These are phyloP conservation scores for Paramormyrops kingsleyae DNA, from an alignment of 2,113 vertebrate species.

Conservation along the genomic window DNA sequence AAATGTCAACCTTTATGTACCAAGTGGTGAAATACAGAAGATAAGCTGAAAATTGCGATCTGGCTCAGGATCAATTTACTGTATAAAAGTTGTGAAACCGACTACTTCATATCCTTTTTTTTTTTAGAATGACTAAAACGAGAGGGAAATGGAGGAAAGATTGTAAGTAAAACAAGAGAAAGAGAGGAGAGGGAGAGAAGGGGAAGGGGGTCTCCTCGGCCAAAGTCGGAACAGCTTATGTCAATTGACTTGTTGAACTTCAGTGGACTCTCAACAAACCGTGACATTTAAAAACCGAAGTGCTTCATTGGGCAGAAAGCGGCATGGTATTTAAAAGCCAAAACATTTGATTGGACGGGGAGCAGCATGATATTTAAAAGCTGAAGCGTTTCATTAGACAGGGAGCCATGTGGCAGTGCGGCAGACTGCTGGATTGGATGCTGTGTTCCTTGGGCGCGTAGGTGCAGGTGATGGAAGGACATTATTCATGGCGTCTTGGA, in stretches of 20 bases:
- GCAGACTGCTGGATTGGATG: background rate
- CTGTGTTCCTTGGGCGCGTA: background rate
- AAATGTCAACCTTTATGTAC: background rate
- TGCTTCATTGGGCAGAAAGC: background rate
- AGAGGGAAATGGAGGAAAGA: background rate
- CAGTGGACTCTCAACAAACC: background rate
- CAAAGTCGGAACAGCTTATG: background rate
- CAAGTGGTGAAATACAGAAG: background rate
- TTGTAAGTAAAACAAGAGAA: background rate
- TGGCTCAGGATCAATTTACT: background rate
- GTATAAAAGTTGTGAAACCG: background rate
- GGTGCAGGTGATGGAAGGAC: background rate
- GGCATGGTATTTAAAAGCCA: background rate
- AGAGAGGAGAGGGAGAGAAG: background rate
- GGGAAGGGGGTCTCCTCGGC: background rate
- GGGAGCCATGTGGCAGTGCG: background rate
- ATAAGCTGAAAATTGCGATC: background rate
- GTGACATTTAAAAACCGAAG: conserved; percentile 3
- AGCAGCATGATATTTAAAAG: background rate
- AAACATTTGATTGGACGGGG: background rate
- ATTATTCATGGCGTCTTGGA: background rate
- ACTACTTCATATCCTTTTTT: background rate
- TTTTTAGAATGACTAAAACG: background rate
- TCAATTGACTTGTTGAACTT: conserved; percentile 4
- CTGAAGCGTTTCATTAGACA: background rate